Conservation (phyloP, 2,113 vertebrate genomes). For the Thomomys bottae region DNA sequence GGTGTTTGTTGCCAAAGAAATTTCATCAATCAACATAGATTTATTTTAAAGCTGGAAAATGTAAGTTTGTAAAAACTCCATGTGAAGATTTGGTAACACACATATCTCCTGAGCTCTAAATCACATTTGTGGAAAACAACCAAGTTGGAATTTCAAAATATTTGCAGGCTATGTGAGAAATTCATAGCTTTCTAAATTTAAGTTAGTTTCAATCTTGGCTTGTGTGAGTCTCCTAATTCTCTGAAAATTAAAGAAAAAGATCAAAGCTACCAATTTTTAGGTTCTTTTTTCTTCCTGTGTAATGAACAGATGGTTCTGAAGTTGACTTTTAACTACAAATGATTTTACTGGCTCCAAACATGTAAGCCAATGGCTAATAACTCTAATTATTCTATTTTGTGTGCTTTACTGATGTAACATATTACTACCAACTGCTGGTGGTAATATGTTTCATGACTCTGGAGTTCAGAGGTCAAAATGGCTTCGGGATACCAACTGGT, state of each 20-base stretch:
- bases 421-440: background rate
- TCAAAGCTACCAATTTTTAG: background rate
- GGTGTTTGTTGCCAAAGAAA: background rate
- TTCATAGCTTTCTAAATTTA: constrained; percentile 56
- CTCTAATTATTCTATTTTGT: background rate
- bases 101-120: constrained; percentile 54
- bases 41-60: constrained; percentile 48
- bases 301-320: background rate
- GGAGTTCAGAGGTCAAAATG: background rate
- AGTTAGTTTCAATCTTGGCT: constrained; percentile 46
- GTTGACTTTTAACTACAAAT: constrained; percentile 1
- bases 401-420: background rate
- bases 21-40: background rate
- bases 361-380: background rate
- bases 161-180: constrained; percentile 42
- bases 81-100: constrained; percentile 8
- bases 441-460: background rate
- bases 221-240: background rate
- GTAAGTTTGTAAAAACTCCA: constrained; percentile 3
- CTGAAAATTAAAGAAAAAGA: background rate
- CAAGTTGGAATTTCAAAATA: constrained; percentile 57
- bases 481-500: background rate
- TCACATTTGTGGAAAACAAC: constrained; percentile 28
- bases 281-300: background rate
- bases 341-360: background rate